Conservation (phyloP, 2,888 invertebrate species). For the Polymixis flavicincta region DNA sequence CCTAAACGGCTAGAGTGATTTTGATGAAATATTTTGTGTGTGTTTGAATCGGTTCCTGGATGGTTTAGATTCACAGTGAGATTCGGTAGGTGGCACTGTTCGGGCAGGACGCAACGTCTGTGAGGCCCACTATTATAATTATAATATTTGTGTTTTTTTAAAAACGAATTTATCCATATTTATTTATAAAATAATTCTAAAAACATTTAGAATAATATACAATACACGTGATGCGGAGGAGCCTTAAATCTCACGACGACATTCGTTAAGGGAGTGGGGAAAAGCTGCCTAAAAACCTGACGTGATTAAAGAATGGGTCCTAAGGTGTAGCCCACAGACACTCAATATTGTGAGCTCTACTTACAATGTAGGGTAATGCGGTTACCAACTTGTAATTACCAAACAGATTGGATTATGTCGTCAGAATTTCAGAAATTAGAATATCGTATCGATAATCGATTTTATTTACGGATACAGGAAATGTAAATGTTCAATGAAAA, state of each 20-base stretch:
- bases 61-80: too few species aligned
- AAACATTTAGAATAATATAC: not conserved
- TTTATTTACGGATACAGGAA: conserved; percentile 7
- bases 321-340: conserved; percentile 23
- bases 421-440: conserved; percentile 3
- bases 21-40: too few species aligned
- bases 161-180: not conserved
- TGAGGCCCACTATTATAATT: too few species aligned
- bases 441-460: conserved; percentile 10
- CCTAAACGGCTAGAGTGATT: too few species aligned
- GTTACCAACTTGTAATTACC: conserved; percentile 33
- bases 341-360: conserved; percentile 19
- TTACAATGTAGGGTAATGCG: conserved; percentile 42
- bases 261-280: not conserved
- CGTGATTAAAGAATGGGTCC: not conserved
- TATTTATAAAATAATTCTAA: not conserved
- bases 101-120: too few species aligned
- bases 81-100: too few species aligned
- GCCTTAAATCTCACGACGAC: not conserved
- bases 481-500: not conserved
- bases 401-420: conserved; percentile 15
- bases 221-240: too few species aligned
- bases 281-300: not conserved
- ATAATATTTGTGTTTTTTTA: not conserved
- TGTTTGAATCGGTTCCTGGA: too few species aligned